phyloP scores from a whole-genome alignment of 2,113 vertebrate species.

The Cyanoderma ruficeps region DNA sequence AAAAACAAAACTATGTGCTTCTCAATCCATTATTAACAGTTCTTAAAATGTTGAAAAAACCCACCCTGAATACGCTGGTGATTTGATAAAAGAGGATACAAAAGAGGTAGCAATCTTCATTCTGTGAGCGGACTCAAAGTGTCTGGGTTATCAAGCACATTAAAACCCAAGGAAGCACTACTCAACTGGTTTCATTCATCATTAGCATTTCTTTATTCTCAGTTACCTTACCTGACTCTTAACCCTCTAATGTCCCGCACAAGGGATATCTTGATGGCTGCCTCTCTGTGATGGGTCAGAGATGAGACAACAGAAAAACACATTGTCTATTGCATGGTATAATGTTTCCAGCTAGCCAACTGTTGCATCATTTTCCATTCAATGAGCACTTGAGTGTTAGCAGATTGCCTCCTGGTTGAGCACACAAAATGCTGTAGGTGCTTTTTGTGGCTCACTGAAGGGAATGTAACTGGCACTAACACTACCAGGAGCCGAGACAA shows the following conservation, averaged over 20 bases:
- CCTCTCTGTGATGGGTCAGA: neutral
- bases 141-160: neutral
- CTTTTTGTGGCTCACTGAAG: conserved; percentile 58
- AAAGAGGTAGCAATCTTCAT: rapidly evolving
- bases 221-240: neutral
- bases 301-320: neutral
- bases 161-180: neutral
- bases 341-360: conserved; percentile 42
- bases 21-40: neutral
- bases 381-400: conserved; percentile 45
- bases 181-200: neutral
- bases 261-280: neutral
- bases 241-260: neutral
- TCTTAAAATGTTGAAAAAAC: neutral
- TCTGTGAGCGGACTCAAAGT: neutral
- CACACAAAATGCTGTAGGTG: conserved; percentile 56
- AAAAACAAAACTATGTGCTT: neutral
- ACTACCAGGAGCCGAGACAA: neutral
- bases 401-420: conserved; percentile 61
- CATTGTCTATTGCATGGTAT: conserved; percentile 1
- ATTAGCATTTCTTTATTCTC: neutral
- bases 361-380: conserved; percentile 66
- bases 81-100: neutral
- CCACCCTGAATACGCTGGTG: rapidly evolving
- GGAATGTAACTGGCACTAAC: conserved; percentile 16